Base-by-base conservation (phyloP, 2,888 invertebrate genomes). In the Troides oblongomaculatus region DNA sequence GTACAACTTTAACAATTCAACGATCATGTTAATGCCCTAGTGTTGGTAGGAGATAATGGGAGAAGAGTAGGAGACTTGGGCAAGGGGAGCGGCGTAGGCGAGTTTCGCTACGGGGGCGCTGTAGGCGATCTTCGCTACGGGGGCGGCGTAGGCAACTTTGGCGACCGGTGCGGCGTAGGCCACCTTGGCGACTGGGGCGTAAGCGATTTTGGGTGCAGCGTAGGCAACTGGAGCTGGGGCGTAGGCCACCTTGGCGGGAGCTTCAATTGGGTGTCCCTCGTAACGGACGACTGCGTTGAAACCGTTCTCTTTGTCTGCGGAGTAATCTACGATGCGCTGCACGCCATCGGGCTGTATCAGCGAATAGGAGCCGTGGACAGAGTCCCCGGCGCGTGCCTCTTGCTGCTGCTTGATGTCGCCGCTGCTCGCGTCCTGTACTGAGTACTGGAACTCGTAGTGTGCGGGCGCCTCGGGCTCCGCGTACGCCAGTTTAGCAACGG, bases 391-490 rank as follows among this genome's bases (percentile, higher is more conserved):
- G 74, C 92, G 92, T 62, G 83, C 77, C 74, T 92, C 93, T 75
- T 89, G 84, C 81, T 92, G 92, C 75, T 90, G 83, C 79, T 93
- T 93, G 74, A 90, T 79, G 79, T 93, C 93, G 3, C 92, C 92
- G 77, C 80, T 88, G 78, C 88, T 87, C 2, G 79, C 77, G 74
- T 92, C 92, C 71, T 90, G 88, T 66, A 92, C 90, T 69, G 90
- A 88, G 84, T 92, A 92, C 50, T 82, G 79, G 84, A 85, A 92
- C 67, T 90, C 88, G 83, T 92, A 92, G 73, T 89, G 84, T 6
- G 90, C 90, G 39, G 89, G 90, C 1, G 82, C 84, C 72, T 89
- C 86, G 7, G 81, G 79, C 69, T 88, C 84, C 1, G 84, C 85
- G 77, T 89, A 86, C 23, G 84, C 84, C 25, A 84, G 76, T 72